phyloP scores from a whole-genome alignment of 2,888 invertebrate genomes.

The Arenicola marina region DNA sequence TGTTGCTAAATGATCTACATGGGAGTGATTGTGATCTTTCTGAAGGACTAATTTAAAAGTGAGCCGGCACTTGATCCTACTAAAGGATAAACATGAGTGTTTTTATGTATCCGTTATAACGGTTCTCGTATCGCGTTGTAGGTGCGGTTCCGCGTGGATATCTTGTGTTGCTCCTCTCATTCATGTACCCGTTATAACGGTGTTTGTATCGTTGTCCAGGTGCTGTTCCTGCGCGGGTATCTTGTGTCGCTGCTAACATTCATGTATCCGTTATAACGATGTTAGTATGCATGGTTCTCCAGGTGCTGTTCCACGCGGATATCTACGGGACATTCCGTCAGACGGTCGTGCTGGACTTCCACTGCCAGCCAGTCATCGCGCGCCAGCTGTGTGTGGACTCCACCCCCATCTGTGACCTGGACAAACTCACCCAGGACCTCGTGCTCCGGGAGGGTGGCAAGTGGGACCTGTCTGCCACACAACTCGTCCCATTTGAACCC shows the following conservation, averaged over 20 bases:
- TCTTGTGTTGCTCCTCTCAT: no score
- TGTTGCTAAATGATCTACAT: not conserved
- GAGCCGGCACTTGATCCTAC: not conserved
- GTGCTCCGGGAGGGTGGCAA: conserved; percentile 60
- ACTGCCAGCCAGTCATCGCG: conserved; percentile 63
- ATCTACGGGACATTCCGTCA: conserved; percentile 81
- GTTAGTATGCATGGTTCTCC: not conserved
- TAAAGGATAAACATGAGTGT: no score
- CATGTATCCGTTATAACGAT: not conserved
- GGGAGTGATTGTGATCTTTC: no score
- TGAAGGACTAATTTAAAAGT: no score
- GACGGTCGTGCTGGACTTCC: conserved; percentile 77
- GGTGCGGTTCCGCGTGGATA: no score
- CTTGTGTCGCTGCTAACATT: not conserved
- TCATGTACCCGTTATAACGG: no score
- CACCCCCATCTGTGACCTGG: conserved; percentile 70
- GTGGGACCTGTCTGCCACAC: conserved; percentile 68
- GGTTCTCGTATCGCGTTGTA: no score
- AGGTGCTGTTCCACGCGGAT: conserved; percentile 70
- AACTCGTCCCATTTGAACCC: conserved; percentile 62
- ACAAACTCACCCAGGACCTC: conserved; percentile 50
- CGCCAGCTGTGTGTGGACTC: conserved; percentile 74
- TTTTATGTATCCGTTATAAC: no score
- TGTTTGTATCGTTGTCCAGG: no score
- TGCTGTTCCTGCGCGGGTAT: no score